phyloP scores from a whole-genome alignment of 2,797 vertebrate genomes.

The Hozukius guyotensis region DNA sequence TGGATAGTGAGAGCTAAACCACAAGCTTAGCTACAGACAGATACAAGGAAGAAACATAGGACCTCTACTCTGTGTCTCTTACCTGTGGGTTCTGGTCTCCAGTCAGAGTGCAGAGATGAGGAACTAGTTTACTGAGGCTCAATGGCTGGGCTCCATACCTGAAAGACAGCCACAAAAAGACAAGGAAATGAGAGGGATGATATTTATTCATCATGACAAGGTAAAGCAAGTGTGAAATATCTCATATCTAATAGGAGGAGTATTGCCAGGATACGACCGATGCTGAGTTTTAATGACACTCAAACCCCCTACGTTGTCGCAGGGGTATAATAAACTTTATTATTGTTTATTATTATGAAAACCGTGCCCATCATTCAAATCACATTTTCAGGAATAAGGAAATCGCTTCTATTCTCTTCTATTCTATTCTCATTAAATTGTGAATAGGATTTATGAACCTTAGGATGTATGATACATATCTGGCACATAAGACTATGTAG shows the following conservation, averaged over 20 bases:
- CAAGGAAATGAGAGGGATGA: background rate
- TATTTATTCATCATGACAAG: background rate
- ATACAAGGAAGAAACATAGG: background rate
- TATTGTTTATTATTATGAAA: background rate
- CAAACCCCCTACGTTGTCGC: too few species aligned
- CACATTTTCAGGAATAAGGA: background rate
- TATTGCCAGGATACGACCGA: too few species aligned
- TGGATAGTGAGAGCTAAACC: slow-evolving; percentile 30
- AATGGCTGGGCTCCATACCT: slow-evolving; percentile 90
- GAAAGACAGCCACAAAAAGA: slow-evolving; percentile 7
- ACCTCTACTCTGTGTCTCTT: slow-evolving; percentile 38
- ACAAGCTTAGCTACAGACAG: slow-evolving; percentile 16
- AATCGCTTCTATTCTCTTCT: background rate
- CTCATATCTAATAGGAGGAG: background rate
- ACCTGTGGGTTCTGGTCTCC: slow-evolving; percentile 97
- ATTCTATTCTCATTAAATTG: too few species aligned
- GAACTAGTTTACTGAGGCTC: slow-evolving; percentile 93
- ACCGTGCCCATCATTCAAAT: background rate
- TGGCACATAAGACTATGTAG: background rate
- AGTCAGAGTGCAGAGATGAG: slow-evolving; percentile 89
- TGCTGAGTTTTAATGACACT: too few species aligned
- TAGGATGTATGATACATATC: background rate
- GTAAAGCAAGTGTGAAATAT: background rate
- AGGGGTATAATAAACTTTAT: too few species aligned
- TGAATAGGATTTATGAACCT: background rate